phyloP scores from a whole-genome alignment of 2,113 vertebrate genomes.

The Tachysurus fulvidraco region DNA sequence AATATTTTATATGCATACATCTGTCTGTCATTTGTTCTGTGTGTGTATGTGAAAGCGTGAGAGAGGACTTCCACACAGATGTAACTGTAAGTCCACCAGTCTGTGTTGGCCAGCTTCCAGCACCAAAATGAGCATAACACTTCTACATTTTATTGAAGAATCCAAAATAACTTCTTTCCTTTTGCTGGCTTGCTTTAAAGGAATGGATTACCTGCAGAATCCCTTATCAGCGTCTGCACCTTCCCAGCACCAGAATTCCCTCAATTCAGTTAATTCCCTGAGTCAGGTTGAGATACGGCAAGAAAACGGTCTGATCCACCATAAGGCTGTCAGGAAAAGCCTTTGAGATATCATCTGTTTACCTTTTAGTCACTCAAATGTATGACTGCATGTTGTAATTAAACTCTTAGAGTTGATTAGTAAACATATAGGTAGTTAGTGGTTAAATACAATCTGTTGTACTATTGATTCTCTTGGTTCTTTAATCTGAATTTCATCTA shows the following conservation, averaged over 20 bases:
- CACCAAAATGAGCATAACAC: not conserved
- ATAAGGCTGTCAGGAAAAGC: slow-evolving; percentile 15
- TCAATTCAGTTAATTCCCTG: slow-evolving; percentile 48
- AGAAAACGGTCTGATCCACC: slow-evolving; percentile 36
- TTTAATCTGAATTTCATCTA: not conserved
- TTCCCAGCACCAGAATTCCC: slow-evolving; percentile 41
- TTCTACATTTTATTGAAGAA: not conserved
- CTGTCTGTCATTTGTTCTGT: not conserved
- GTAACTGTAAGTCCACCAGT: not conserved
- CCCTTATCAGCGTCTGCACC: slow-evolving; percentile 55
- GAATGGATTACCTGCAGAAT: slow-evolving; percentile 53
- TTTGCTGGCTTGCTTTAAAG: slow-evolving; percentile 48
- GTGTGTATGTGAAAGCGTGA: not conserved
- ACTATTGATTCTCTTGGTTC: not conserved
- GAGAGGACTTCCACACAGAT: not conserved
- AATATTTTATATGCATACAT: not conserved
- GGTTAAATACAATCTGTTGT: not conserved
- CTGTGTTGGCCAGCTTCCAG: not conserved
- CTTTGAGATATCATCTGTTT: slow-evolving; percentile 32
- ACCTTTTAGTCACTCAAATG: not conserved
- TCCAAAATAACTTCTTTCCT: slow-evolving; percentile 27
- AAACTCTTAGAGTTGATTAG: not conserved
- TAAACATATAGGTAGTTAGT: not conserved
- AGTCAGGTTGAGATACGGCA: slow-evolving; percentile 27
- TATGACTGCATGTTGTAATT: not conserved